Conservation (phyloP, 92 coral and sea anemone genomes). For the Zoanthus solanderi region DNA sequence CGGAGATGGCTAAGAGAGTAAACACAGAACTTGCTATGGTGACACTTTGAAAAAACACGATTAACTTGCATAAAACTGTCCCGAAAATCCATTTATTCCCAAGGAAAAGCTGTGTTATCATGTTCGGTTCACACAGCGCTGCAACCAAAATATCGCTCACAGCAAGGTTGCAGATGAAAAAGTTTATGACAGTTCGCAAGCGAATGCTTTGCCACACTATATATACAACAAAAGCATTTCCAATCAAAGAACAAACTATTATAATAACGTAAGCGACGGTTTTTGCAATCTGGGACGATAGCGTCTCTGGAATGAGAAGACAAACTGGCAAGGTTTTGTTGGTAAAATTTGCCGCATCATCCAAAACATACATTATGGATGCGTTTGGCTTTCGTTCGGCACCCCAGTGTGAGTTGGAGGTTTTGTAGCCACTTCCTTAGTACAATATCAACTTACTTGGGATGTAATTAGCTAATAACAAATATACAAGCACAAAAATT, state of each 20-base stretch:
- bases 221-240: conserved; percentile 77
- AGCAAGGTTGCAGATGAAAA: conserved; percentile 86
- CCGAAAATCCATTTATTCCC: conserved; percentile 83
- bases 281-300: conserved; percentile 58
- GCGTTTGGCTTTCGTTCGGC: background rate
- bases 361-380: conserved; percentile 32
- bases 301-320: conserved; percentile 64
- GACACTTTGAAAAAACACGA: conserved; percentile 80
- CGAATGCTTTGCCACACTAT: conserved; percentile 78
- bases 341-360: conserved; percentile 15
- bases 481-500: conserved; percentile 11
- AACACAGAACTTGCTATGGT: conserved; percentile 86
- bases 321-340: conserved; percentile 37
- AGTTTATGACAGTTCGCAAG: conserved; percentile 80
- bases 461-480: conserved; percentile 29
- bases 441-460: background rate
- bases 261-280: conserved; percentile 71
- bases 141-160: conserved; percentile 83
- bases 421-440: conserved; percentile 1
- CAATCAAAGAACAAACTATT: conserved; percentile 72
- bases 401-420: background rate
- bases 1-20: conserved; percentile 80
- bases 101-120: conserved; percentile 79
- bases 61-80: conserved; percentile 70
- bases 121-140: conserved; percentile 80